Percentiles rank a stretch among this genome's conserved stretches.
These are phyloP conservation scores for Luffia ferchaultella DNA, from an alignment of 2,888 invertebrate species.

Conservation along the genomic window DNA sequence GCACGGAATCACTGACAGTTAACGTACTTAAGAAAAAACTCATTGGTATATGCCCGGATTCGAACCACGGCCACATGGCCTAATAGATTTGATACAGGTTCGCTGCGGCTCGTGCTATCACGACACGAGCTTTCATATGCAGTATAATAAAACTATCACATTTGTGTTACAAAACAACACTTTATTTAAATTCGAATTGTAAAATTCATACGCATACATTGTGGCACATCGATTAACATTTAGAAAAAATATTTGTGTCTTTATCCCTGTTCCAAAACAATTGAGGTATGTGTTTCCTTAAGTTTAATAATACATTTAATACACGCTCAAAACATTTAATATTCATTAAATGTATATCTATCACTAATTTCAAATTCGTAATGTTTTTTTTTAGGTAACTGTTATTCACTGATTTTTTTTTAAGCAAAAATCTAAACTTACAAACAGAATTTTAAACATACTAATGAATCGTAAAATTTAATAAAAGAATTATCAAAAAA, in stretches of 20 bases:
- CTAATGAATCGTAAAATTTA: neutral
- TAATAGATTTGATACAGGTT: no score
- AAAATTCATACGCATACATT: conserved; percentile 8
- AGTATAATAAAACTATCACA: conserved; percentile 47
- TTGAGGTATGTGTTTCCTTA: conserved; percentile 5
- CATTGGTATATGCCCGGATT: no score
- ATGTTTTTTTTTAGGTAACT: neutral
- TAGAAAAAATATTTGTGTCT: conserved; percentile 35
- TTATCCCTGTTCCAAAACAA: neutral
- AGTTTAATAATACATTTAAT: neutral
- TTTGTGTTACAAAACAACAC: conserved; percentile 29
- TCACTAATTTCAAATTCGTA: neutral
- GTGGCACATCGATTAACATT: conserved; percentile 53
- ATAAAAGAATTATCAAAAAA: neutral
- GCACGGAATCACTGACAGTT: no score
- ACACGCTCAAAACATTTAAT: no score
- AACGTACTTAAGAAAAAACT: no score
- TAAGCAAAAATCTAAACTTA: neutral
- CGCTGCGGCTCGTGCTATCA: no score
- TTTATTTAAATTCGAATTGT: no score
- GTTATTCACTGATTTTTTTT: neutral
- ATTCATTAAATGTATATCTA: neutral
- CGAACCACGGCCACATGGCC: no score
- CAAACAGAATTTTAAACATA: neutral
- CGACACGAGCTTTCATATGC: no score